Evolutionary conservation across 2,888 invertebrate species (phyloP), one percentile per base, ranked within the genome.

Genomic region (Drosophila maculinotata): DNA sequence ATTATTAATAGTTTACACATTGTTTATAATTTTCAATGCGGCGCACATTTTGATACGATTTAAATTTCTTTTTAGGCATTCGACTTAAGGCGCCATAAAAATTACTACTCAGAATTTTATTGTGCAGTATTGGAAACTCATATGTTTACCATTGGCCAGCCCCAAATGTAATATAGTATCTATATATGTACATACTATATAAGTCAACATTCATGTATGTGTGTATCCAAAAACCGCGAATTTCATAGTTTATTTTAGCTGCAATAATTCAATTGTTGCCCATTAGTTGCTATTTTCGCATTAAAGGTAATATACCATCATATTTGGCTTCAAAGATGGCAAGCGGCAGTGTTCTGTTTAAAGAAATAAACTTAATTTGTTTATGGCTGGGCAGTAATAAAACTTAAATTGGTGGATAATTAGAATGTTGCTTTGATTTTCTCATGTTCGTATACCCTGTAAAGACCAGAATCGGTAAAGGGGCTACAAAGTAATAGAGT

Each of bases 11-110:
- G 42, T 56, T 72, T 63, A 45, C 49, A 69, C 58, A 59, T 70
- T 73, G 73, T 73, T 82, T 79, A 79, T 59, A 58, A 42, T 51
- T 56, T 52, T 48, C 25, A 17, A 58, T 51, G 31, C 26, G 30
- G 41, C 33, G 33, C 57, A 57, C 23, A 56, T 65, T 57, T 51
- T 20, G 49, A 30, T 71, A 17, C 41, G 31, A 68, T 60, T 74
- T 47, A 20, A 33, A 63, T 78, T 71, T 64, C 45, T 28, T 58
- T 41, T 62, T 26, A 74, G 67, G 42, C 33, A 51, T 59, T 63
- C 35, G 42, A 45, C 47, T 54, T 48, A 63, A 56, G 63, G 30
- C 39, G 33, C 58, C 48, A 62, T 76, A 51, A 47, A 66, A 56
- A 66, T 42, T 38, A 10, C 14, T 28, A 45, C 31, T 31, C 14